phyloP scores from a whole-genome alignment of 2,797 vertebrate genomes.

The Streptopelia turtur region DNA sequence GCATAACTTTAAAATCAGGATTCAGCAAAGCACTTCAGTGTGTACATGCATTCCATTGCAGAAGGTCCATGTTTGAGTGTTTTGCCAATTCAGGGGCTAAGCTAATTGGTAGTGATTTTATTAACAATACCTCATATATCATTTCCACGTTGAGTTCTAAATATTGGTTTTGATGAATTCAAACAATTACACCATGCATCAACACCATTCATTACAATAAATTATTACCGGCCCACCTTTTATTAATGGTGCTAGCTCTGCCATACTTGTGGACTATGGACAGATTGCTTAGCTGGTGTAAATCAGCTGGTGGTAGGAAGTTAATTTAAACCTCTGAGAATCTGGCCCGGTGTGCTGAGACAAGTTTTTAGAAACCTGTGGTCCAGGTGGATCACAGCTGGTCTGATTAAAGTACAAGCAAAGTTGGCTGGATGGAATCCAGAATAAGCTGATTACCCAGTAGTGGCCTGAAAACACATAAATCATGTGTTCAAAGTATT shows the following conservation, averaged over 20 bases:
- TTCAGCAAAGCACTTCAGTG: not conserved
- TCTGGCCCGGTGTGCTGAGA: not conserved
- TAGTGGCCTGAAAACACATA: slow-evolving; percentile 8
- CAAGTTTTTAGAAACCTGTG: not conserved
- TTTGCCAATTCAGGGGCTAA: not conserved
- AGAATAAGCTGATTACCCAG: slow-evolving; percentile 26
- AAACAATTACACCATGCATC: not conserved
- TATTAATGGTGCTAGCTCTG: not conserved
- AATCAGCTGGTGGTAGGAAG: not conserved
- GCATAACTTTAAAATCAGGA: not conserved
- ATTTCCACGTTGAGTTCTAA: not conserved
- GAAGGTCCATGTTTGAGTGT: not conserved
- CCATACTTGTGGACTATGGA: rapidly evolving
- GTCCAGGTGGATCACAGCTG: not conserved
- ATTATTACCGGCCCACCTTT: not conserved
- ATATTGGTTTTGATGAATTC: not conserved
- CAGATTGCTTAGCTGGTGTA: not conserved
- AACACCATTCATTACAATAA: not conserved
- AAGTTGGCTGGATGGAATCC: not conserved
- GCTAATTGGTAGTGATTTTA: not conserved
- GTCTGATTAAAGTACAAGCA: not conserved
- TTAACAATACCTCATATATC: not conserved
- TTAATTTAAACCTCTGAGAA: not conserved
- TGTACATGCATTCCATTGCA: not conserved
- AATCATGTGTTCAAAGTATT: not conserved